These are phyloP conservation scores for Zophobas morio DNA, from an alignment of 1,140 invertebrate genomes.

Conservation along the genomic window DNA sequence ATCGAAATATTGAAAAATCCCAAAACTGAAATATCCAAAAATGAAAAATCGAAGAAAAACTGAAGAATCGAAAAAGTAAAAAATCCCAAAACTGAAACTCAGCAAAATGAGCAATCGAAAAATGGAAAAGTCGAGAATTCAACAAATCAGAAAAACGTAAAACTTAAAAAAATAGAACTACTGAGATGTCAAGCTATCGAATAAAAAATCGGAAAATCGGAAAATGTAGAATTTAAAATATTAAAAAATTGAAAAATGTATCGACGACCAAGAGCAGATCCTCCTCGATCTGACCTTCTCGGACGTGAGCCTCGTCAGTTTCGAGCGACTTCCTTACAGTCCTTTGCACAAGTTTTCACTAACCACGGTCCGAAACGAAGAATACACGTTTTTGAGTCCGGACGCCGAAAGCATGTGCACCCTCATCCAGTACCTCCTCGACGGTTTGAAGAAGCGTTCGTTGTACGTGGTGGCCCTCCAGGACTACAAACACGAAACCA, in stretches of 20 bases:
- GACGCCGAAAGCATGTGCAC: conserved; percentile 89
- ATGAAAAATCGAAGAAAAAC: too few species aligned
- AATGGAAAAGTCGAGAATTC: too few species aligned
- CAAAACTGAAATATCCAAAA: too few species aligned
- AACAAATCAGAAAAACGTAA: too few species aligned
- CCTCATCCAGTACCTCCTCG: conserved; percentile 87
- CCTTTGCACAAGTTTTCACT: conserved; percentile 80
- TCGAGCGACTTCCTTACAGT: conserved; percentile 66
- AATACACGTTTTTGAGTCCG: conserved; percentile 92
- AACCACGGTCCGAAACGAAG: conserved; percentile 87
- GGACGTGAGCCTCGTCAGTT: conserved; percentile 83
- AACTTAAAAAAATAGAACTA: too few species aligned
- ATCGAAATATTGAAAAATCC: too few species aligned
- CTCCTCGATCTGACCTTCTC: conserved; percentile 90
- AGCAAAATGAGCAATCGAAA: too few species aligned
- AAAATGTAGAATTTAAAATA: too few species aligned
- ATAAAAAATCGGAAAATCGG: too few species aligned
- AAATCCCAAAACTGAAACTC: too few species aligned
- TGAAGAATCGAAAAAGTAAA: too few species aligned
- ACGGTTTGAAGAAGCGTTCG: conserved; percentile 89
- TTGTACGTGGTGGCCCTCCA: conserved; percentile 86
- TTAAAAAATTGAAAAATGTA: too few species aligned
- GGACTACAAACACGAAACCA: conserved; percentile 77
- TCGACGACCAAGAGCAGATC: conserved; percentile 93
- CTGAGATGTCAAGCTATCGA: conserved; percentile 86